These are phyloP conservation scores for Eupsilia transversa DNA, from an alignment of 2,888 invertebrate genomes.

Conservation along the genomic window DNA sequence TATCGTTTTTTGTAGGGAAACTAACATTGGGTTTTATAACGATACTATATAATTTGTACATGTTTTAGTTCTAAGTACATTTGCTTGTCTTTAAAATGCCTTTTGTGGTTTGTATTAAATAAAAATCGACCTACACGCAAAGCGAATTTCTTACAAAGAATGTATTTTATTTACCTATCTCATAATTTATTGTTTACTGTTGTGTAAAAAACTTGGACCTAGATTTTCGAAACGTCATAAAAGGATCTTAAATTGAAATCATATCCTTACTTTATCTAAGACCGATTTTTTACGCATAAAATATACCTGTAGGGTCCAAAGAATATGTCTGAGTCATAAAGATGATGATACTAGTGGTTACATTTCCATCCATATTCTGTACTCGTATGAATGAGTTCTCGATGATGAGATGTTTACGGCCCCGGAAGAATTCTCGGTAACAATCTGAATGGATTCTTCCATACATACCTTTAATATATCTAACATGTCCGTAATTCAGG, in stretches of 20 bases:
- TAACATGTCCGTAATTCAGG: conserved; percentile 10
- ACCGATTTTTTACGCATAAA: not conserved
- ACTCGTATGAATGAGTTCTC: conserved; percentile 46
- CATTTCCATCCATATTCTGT: conserved; percentile 29
- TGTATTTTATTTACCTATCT: not conserved
- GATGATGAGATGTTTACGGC: conserved; percentile 53
- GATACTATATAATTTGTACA: no score
- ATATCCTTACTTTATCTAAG: not conserved
- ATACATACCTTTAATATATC: conserved; percentile 26
- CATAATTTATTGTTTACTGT: not conserved
- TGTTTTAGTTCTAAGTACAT: not conserved
- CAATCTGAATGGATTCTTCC: conserved; percentile 30
- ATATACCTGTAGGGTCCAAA: conserved; percentile 13
- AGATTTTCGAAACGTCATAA: not conserved
- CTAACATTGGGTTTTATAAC: no score
- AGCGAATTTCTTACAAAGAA: not conserved
- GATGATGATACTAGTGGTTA: conserved; percentile 31
- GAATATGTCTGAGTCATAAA: conserved; percentile 13
- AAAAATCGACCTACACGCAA: not conserved
- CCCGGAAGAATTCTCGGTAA: conserved; percentile 49
- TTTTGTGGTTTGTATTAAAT: not conserved
- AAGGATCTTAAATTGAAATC: conserved; percentile 15
- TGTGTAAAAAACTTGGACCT: not conserved
- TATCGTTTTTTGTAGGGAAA: no score
- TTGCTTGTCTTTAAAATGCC: not conserved